Percentiles rank a stretch among this genome's conserved stretches.
Evolutionary conservation across 2,888 invertebrate genomes (phyloP).

Genomic region (Amiota communis): DNA sequence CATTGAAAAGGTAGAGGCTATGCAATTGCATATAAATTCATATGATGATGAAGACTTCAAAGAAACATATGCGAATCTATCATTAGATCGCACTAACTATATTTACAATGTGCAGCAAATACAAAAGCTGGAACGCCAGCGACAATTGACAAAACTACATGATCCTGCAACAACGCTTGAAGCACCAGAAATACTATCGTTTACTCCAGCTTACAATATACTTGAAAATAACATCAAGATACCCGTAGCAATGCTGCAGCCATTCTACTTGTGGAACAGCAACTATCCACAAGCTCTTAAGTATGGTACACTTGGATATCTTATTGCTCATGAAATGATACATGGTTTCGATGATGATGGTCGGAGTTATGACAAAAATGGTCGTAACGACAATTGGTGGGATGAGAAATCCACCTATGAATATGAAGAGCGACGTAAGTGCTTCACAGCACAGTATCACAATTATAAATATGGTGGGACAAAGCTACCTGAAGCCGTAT

Average conservation of each 20-base stretch:
- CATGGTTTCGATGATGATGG: constrained; percentile 70
- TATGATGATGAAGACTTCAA: constrained; percentile 60
- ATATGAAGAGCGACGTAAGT: constrained; percentile 62
- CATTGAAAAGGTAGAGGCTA: constrained; percentile 56
- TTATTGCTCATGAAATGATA: constrained; percentile 68
- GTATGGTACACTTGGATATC: constrained; percentile 64
- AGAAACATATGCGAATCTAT: constrained; percentile 47
- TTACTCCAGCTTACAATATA: constrained; percentile 60
- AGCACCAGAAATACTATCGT: constrained; percentile 45
- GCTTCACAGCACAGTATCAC: constrained; percentile 68
- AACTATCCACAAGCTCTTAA: constrained; percentile 65
- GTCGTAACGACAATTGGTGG: constrained; percentile 64
- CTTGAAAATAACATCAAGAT: constrained; percentile 64
- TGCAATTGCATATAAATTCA: constrained; percentile 61
- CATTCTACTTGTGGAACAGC: constrained; percentile 62
- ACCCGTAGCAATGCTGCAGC: constrained; percentile 65
- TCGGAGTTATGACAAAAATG: constrained; percentile 57
- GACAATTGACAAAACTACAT: constrained; percentile 35
- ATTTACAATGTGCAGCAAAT: constrained; percentile 60
- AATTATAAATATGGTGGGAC: constrained; percentile 54
- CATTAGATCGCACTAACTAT: constrained; percentile 52
- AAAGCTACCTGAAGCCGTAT: constrained; percentile 48
- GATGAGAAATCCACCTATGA: constrained; percentile 57
- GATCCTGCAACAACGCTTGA: constrained; percentile 42
- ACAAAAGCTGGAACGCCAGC: constrained; percentile 38